Conservation (phyloP, 2,888 invertebrate genomes). For the Steinernema hermaphroditum region DNA sequence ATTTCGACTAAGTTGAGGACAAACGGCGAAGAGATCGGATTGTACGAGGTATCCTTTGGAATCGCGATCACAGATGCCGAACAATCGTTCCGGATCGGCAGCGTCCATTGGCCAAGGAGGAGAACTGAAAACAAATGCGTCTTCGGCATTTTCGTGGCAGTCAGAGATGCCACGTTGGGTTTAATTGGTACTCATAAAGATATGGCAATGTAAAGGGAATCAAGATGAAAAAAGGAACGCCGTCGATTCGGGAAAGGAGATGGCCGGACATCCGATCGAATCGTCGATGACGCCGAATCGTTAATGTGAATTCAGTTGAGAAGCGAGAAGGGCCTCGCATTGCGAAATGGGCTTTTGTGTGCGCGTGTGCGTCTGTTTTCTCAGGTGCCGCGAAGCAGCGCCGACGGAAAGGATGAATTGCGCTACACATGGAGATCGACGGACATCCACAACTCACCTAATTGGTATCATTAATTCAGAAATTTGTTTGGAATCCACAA, state of each 20-base stretch:
- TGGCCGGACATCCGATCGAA: conserved; percentile 25
- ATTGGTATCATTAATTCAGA: too few species aligned
- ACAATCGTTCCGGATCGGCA: conserved; percentile 34
- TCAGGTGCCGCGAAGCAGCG: conserved; percentile 14
- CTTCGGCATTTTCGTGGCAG: not conserved
- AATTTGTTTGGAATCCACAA: too few species aligned
- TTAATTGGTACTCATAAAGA: conserved; percentile 19
- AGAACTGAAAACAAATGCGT: conserved; percentile 43
- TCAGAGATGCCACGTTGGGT: too few species aligned
- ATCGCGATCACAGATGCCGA: conserved; percentile 38
- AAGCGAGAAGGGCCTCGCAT: conserved; percentile 8
- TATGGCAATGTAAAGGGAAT: not conserved
- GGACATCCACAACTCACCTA: too few species aligned
- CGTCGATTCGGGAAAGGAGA: not conserved
- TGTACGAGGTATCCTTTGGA: conserved; percentile 67
- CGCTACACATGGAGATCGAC: too few species aligned
- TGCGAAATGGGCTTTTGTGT: conserved; percentile 20
- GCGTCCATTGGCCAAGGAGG: conserved; percentile 7
- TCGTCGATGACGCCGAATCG: conserved; percentile 1
- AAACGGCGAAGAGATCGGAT: conserved; percentile 67
- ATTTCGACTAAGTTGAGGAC: conserved; percentile 66
- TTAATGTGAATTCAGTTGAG: conserved; percentile 27
- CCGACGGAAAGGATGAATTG: not conserved
- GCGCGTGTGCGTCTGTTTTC: conserved; percentile 17
- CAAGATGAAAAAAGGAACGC: not conserved